phyloP scores from a whole-genome alignment of 2,113 vertebrate species.

The Poeciliopsis turrubarensis region DNA sequence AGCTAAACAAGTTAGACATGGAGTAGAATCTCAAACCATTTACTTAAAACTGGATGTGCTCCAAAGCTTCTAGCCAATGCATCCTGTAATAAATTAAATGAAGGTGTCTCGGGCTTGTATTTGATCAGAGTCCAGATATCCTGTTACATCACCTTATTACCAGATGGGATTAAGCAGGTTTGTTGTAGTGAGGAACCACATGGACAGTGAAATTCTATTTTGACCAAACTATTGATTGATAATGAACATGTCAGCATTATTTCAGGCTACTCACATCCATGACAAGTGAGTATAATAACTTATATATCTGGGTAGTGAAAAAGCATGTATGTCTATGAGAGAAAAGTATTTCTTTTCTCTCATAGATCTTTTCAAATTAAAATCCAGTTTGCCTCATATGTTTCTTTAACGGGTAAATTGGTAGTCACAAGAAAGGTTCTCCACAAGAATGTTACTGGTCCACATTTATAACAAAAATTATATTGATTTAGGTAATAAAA shows the following conservation, averaged over 20 bases:
- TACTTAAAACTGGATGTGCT: conserved; percentile 8
- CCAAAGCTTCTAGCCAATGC: conserved; percentile 2
- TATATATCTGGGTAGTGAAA: background rate
- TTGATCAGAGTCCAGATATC: background rate
- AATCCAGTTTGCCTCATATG: background rate
- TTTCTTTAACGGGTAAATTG: background rate
- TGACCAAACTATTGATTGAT: background rate
- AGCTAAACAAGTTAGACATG: background rate
- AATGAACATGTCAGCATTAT: background rate
- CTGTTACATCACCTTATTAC: background rate
- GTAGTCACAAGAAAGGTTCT: background rate
- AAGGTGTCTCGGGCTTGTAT: conserved; percentile 23
- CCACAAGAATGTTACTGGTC: background rate
- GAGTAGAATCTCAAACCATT: background rate
- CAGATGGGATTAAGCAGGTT: background rate
- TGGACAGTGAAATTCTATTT: background rate
- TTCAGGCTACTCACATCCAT: background rate
- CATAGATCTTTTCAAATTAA: background rate
- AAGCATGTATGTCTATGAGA: background rate
- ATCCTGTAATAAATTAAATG: conserved; percentile 13
- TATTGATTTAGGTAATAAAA: background rate
- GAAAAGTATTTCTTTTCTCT: background rate
- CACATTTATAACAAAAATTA: background rate
- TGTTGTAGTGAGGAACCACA: too few relatives aligned
- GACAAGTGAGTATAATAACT: background rate